These are phyloP conservation scores for Aleiodes sp. DNA, from an alignment of 1,140 invertebrate species.

Conservation along the genomic window DNA sequence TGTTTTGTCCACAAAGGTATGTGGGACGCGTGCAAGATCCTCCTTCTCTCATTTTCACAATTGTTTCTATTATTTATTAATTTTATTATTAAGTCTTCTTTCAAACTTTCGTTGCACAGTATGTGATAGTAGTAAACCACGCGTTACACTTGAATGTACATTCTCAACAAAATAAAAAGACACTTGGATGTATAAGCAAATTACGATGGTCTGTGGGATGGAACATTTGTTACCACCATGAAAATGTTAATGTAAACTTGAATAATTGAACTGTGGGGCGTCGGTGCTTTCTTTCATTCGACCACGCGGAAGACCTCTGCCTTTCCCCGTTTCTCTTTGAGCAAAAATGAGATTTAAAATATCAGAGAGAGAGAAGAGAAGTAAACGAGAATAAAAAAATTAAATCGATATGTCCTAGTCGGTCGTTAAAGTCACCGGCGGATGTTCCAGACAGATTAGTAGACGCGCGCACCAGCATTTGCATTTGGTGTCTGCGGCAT, in stretches of 20 bases:
- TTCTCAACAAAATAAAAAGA: too few species aligned
- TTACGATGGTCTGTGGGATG: not conserved
- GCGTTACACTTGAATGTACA: too few species aligned
- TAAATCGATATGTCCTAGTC: constrained; percentile 12
- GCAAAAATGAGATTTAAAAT: too few species aligned
- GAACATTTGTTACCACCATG: not conserved
- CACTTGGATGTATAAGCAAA: not conserved
- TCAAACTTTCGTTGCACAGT: not conserved
- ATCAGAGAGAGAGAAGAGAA: not conserved
- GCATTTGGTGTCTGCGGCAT: constrained; percentile 54
- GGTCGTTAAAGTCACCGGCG: constrained; percentile 51
- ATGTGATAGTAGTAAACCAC: not conserved
- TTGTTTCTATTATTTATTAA: too few species aligned
- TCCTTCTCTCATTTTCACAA: constrained; percentile 40
- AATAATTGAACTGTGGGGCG: constrained; percentile 9
- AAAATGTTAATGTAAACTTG: constrained; percentile 14
- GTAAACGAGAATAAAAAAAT: not conserved
- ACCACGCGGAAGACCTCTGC: not conserved
- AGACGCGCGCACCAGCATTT: constrained; percentile 53
- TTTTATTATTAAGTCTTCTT: constrained; percentile 27
- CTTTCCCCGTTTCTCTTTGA: not conserved
- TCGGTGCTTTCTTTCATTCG: not conserved
- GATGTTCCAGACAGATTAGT: constrained; percentile 62
- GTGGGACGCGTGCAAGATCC: constrained; percentile 47
- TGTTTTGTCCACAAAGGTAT: constrained; percentile 48